Evolutionary conservation across 2,888 invertebrate genomes (phyloP).

Genomic region (Mesorhabditis spiculigera): DNA sequence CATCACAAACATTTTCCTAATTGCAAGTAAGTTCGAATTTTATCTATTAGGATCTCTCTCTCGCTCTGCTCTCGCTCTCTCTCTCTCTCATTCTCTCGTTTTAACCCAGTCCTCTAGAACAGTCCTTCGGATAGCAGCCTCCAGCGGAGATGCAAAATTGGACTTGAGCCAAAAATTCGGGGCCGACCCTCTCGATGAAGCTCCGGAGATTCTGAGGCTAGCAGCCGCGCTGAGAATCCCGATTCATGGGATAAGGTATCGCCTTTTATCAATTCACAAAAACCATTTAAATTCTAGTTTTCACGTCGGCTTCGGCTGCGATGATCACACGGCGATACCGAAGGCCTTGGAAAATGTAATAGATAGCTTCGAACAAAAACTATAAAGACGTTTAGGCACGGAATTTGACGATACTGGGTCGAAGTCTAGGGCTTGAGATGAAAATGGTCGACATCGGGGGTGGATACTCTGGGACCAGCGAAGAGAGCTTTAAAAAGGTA

Average conservation of each 20-base stretch:
- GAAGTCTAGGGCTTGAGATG: neutral
- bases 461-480: neutral
- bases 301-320: slow-evolving; percentile 2
- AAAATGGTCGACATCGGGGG: neutral
- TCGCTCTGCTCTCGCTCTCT: neutral
- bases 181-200: neutral
- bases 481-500: neutral
- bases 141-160: neutral
- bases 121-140: neutral
- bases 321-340: neutral
- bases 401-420: neutral
- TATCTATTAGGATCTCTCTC: neutral
- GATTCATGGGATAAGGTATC: neutral
- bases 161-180: neutral
- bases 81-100: neutral
- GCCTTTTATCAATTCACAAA: neutral
- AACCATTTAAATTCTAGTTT: neutral
- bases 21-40: neutral
- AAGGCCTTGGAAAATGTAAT: neutral
- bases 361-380: neutral
- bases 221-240: neutral
- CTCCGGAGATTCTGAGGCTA: neutral
- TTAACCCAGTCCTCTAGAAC: neutral
- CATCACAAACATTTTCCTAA: neutral
- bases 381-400: neutral